These are phyloP conservation scores for Phrynosoma platyrhinos DNA, from an alignment of 2,113 vertebrate species.

Conservation along the genomic window DNA sequence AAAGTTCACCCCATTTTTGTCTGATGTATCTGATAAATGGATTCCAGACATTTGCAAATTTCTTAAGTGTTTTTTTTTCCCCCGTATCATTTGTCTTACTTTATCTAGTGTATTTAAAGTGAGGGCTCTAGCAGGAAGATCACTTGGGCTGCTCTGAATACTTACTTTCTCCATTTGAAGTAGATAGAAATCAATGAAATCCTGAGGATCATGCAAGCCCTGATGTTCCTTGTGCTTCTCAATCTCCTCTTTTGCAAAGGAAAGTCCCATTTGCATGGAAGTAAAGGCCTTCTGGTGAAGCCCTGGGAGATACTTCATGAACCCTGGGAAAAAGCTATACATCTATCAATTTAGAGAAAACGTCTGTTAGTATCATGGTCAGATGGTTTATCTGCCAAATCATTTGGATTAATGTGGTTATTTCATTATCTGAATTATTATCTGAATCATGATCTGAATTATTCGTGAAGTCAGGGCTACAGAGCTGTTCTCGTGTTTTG, in stretches of 20 bases:
- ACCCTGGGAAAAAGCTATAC: not conserved
- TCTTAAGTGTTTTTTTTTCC: too few species aligned
- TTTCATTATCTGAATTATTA: not conserved
- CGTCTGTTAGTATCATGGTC: not conserved
- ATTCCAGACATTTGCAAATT: too few species aligned
- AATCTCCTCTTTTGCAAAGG: not conserved
- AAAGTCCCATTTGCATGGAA: not conserved
- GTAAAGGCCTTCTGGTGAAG: not conserved
- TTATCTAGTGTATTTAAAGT: too few species aligned
- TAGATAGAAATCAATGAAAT: not conserved
- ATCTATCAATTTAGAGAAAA: not conserved
- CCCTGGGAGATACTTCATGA: not conserved
- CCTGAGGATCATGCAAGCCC: not conserved
- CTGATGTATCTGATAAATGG: too few species aligned
- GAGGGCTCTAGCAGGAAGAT: too few species aligned
- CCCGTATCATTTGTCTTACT: too few species aligned
- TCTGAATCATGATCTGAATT: too few species aligned
- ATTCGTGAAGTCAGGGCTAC: not conserved
- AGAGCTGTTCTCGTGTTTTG: not conserved
- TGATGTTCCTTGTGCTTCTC: not conserved
- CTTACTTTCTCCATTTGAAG: not conserved
- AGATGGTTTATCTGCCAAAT: not conserved
- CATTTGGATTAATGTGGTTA: not conserved
- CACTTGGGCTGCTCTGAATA: not conserved
- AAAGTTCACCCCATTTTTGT: too few species aligned